These are phyloP conservation scores for Apamea monoglypha DNA, from an alignment of 2,888 invertebrate genomes.

Conservation along the genomic window DNA sequence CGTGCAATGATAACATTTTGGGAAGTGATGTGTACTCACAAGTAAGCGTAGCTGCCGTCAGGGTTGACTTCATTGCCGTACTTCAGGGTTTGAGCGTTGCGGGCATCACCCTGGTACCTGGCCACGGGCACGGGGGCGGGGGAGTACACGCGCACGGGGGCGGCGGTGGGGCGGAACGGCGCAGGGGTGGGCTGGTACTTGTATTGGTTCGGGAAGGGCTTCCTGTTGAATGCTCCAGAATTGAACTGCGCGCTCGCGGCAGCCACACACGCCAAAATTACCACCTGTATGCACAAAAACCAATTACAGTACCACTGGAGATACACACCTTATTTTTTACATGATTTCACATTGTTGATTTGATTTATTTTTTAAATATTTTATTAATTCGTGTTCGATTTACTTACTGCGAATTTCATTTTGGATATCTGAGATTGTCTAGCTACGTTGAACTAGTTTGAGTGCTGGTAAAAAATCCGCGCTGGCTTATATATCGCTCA, in stretches of 20 bases:
- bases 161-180: conserved; percentile 51
- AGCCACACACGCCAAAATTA: conserved; percentile 77
- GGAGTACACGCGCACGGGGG: conserved; percentile 39
- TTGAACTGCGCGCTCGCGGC: conserved; percentile 75
- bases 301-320: conserved; percentile 33
- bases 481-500: conserved; percentile 85
- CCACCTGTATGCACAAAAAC: conserved; percentile 69
- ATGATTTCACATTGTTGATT: conserved; percentile 14
- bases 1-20: background rate
- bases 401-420: conserved; percentile 86
- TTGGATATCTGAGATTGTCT: conserved; percentile 74
- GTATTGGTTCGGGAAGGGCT: conserved; percentile 48
- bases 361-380: conserved; percentile 26
- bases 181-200: conserved; percentile 45
- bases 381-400: conserved; percentile 45
- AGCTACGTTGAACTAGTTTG: conserved; percentile 86
- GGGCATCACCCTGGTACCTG: conserved; percentile 68
- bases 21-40: conserved; percentile 79
- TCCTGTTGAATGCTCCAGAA: conserved; percentile 23
- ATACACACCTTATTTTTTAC: conserved; percentile 43
- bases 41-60: conserved; percentile 89
- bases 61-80: conserved; percentile 85
- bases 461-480: conserved; percentile 85
- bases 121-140: conserved; percentile 30
- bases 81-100: conserved; percentile 77